A percentile compares a stretch with the other conserved stretches of the same genome.
Evolutionary conservation across 2,797 vertebrate species (phyloP).

Genomic region (Nyctibius grandis): DNA sequence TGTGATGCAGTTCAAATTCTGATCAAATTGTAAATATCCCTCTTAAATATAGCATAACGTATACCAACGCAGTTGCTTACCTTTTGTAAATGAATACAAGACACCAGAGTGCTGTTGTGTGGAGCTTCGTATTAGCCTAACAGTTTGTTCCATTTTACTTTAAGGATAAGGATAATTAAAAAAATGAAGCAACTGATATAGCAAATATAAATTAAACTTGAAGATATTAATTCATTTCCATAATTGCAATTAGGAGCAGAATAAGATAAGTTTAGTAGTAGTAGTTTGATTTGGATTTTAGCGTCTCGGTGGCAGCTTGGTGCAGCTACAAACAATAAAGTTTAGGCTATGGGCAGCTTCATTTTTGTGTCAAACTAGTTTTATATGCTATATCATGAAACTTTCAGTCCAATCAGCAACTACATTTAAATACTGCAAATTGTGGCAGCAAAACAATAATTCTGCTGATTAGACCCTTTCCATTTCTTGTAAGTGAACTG

Average conservation of each 20-base stretch:
- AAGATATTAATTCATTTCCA: conserved; percentile 8
- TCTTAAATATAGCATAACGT: not conserved
- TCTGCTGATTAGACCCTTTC: conserved; percentile 99
- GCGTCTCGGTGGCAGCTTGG: not conserved
- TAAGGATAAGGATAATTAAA: conserved; percentile 15
- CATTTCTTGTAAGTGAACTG: conserved; percentile 99
- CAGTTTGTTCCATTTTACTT: not conserved
- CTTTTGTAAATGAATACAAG: not conserved
- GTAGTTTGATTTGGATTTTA: not conserved
- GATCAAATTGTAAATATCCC: not conserved
- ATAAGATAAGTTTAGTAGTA: not conserved
- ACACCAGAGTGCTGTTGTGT: not conserved
- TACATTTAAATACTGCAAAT: conserved; percentile 99
- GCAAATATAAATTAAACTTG: conserved; percentile 10
- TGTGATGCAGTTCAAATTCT: not conserved
- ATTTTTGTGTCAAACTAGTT: conserved; percentile 77
- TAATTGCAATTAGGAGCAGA: conserved; percentile 16
- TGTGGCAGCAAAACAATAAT: conserved; percentile 99
- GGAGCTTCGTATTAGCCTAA: not conserved
- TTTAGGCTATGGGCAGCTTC: conserved; percentile 54
- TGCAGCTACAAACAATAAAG: conserved; percentile 26
- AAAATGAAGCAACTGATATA: not conserved
- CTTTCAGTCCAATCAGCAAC: conserved; percentile 99
- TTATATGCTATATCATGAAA: conserved; percentile 85
- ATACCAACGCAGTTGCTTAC: not conserved